phyloP scores from a whole-genome alignment of 1,140 invertebrate genomes.

The Vollenhovia emeryi region DNA sequence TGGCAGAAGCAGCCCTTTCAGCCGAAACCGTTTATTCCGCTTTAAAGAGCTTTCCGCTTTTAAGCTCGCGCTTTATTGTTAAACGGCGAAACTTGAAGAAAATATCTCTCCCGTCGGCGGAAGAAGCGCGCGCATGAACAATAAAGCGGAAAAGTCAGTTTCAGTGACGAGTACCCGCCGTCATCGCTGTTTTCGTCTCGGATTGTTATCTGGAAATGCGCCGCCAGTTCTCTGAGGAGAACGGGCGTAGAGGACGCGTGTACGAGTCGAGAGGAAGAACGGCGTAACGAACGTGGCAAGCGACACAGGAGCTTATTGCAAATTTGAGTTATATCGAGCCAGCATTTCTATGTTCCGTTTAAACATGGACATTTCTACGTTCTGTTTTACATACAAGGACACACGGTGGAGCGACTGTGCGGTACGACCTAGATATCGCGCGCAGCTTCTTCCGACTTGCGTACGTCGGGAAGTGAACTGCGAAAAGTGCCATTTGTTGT shows the following conservation, averaged over 20 bases:
- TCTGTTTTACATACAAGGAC: background rate
- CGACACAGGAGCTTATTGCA: background rate
- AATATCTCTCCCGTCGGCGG: background rate
- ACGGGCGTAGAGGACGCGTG: background rate
- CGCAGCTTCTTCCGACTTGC: background rate
- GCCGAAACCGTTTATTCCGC: slow-evolving; percentile 11
- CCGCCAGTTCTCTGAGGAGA: background rate
- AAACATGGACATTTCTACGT: background rate
- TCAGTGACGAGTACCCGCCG: background rate
- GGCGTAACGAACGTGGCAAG: background rate
- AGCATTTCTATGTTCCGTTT: slow-evolving; percentile 3
- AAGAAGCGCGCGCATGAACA: background rate
- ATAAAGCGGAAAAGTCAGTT: slow-evolving; percentile 36
- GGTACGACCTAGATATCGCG: background rate
- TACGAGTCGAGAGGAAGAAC: background rate
- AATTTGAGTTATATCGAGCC: background rate
- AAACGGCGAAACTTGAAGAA: background rate
- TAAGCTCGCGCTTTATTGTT: background rate
- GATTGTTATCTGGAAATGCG: slow-evolving; percentile 20
- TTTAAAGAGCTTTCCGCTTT: background rate
- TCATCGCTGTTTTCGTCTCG: slow-evolving; percentile 1
- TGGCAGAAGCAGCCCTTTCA: background rate
- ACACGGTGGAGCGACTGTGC: background rate
- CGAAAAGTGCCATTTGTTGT: background rate
- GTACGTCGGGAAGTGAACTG: background rate